Base-by-base conservation (phyloP, 2,797 vertebrate species). In the Neoniphon sammara region DNA sequence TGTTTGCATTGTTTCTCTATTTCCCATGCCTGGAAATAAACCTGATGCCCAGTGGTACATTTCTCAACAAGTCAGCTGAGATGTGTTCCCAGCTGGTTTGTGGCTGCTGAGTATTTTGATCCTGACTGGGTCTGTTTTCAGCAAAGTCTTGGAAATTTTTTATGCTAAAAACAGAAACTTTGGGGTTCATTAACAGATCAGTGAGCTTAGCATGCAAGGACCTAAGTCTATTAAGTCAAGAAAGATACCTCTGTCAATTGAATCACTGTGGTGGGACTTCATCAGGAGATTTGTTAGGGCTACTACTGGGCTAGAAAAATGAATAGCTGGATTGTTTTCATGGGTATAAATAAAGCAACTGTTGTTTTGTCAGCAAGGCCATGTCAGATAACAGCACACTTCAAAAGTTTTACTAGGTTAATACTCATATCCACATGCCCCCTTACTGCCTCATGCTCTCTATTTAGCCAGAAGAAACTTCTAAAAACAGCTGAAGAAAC, bases 21-120 rank as follows among this genome's bases (percentile, higher is more conserved):
- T 91, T 91, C 87, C 85, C 89, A 89, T 89, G 81, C 78, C 73
- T 86, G 75, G 56, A 87, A 88, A 86, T 82, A 55, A 69, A 77
- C 70, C 74, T 77, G 84, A 80, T 70, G 83, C 49, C 76, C 66
- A 5, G 31, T 60, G 18, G 65, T 42, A 80, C 65, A 59, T 84
- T 85, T 88, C 70, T 85, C 70, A 64, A 70, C 77, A 70, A 27
- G 67, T 86, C 77, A 73, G 75, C 69, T 71, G 56, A 75, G 75
- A 44, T 64, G 18, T 65, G 77, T 72, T 75, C 61, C 70, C 83
- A 80, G 81, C 81, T 87, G 82, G 66, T 63, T 82, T 7, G 21
- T 42, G 76, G 73, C 66, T 17, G 9, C 50, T 84, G 21, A 12
- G 30, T 20, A 53, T 61, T 73, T 31, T 47, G 53, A 55, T 62